Conservation (phyloP, 2,797 vertebrate genomes). For the Muscicapa comitata region DNA sequence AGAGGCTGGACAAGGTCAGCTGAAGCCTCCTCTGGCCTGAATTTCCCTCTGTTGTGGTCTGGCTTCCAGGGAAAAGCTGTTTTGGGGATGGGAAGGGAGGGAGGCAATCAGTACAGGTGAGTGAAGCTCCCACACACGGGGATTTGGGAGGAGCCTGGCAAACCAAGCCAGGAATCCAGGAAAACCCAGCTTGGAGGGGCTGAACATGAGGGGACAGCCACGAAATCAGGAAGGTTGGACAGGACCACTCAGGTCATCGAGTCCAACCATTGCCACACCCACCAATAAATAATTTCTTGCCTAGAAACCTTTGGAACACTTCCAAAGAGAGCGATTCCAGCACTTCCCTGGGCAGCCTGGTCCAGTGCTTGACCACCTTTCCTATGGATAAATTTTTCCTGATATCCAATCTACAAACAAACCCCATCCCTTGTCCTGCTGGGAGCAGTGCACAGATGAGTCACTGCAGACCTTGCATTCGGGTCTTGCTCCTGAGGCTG, state of each 20-base stretch:
- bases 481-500: not conserved
- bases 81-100: not conserved
- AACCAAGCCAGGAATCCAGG: not conserved
- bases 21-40: not conserved
- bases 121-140: rapidly evolving
- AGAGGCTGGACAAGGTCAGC: not conserved
- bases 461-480: rapidly evolving
- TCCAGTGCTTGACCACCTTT: not conserved
- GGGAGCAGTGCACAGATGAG: not conserved
- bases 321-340: not conserved
- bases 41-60: not conserved
- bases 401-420: not conserved
- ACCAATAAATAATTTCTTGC: rapidly evolving
- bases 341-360: not conserved
- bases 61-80: not conserved
- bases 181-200: not conserved
- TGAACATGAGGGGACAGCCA: rapidly evolving
- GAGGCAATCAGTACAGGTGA: not conserved
- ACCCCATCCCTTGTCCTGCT: rapidly evolving
- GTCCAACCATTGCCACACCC: rapidly evolving
- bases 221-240: rapidly evolving
- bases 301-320: rapidly evolving
- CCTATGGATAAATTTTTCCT: rapidly evolving
- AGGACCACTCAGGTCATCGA: not conserved
- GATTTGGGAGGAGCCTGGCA: not conserved